These are phyloP conservation scores for Taenaris catops DNA, from an alignment of 2,888 invertebrate species.

Conservation along the genomic window DNA sequence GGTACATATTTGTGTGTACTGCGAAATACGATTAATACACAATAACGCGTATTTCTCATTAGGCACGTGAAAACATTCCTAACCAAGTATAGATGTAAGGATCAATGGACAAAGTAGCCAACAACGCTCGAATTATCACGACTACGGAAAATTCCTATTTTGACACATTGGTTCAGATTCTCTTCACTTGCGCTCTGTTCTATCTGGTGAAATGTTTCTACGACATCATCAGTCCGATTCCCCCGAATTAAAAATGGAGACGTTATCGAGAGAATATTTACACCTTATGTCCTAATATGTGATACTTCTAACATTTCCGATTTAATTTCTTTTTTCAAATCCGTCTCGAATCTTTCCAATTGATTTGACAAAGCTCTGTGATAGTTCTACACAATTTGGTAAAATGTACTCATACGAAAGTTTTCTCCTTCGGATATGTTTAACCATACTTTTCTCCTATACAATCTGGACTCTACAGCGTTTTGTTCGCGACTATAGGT, in stretches of 20 bases:
- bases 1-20: too few species aligned
- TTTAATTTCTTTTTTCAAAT: too few species aligned
- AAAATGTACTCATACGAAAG: conserved; percentile 28
- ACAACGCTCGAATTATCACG: conserved; percentile 1
- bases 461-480: conserved; percentile 31
- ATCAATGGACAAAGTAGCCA: background rate
- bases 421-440: conserved; percentile 35
- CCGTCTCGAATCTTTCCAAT: too few species aligned
- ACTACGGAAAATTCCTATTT: conserved; percentile 23
- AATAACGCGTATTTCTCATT: background rate
- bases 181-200: conserved; percentile 47
- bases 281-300: too few species aligned
- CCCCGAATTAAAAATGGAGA: conserved; percentile 3
- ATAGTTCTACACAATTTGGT: background rate
- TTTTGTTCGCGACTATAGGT: conserved; percentile 27
- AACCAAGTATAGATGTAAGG: background rate
- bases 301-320: too few species aligned
- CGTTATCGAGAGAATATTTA: background rate
- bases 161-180: conserved; percentile 38
- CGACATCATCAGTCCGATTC: conserved; percentile 39
- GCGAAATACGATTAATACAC: background rate
- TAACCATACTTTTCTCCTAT: conserved; percentile 40
- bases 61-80: background rate
- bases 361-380: too few species aligned
- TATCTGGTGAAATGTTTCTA: conserved; percentile 47